Conservation (phyloP, 2,888 invertebrate genomes). For the Scaptomyza parva region DNA sequence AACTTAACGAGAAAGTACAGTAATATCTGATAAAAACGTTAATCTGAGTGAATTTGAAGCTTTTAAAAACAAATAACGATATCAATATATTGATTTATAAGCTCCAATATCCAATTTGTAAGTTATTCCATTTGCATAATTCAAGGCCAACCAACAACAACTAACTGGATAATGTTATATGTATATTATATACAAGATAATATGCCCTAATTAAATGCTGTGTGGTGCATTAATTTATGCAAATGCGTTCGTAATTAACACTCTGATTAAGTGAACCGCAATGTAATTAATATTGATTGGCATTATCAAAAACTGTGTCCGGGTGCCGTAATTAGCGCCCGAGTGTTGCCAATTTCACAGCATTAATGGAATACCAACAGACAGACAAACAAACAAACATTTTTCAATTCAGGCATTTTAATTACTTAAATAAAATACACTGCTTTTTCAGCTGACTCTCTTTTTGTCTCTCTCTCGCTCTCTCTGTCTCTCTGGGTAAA, state of each 20-base stretch:
- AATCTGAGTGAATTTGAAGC: too few relatives aligned
- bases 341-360: conserved; percentile 33
- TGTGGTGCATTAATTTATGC: conserved; percentile 54
- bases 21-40: too few relatives aligned
- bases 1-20: too few relatives aligned
- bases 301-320: conserved; percentile 12
- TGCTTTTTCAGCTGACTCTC: conserved; percentile 13
- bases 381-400: conserved; percentile 17
- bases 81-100: too few relatives aligned
- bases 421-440: conserved; percentile 30
- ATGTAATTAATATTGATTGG: conserved; percentile 44
- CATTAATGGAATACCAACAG: conserved; percentile 34
- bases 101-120: background rate
- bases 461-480: too few relatives aligned
- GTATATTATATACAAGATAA: conserved; percentile 3
- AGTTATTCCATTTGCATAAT: conserved; percentile 10
- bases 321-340: conserved; percentile 9
- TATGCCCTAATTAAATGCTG: conserved; percentile 32
- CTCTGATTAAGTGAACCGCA: conserved; percentile 50
- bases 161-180: conserved; percentile 6
- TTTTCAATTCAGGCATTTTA: conserved; percentile 30
- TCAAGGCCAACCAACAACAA: conserved; percentile 19
- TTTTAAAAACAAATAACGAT: too few relatives aligned
- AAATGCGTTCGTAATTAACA: conserved; percentile 60
- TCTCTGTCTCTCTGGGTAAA: too few relatives aligned